Conservation (phyloP, 2,797 vertebrate genomes). For the Pseudochirops cupreus region DNA sequence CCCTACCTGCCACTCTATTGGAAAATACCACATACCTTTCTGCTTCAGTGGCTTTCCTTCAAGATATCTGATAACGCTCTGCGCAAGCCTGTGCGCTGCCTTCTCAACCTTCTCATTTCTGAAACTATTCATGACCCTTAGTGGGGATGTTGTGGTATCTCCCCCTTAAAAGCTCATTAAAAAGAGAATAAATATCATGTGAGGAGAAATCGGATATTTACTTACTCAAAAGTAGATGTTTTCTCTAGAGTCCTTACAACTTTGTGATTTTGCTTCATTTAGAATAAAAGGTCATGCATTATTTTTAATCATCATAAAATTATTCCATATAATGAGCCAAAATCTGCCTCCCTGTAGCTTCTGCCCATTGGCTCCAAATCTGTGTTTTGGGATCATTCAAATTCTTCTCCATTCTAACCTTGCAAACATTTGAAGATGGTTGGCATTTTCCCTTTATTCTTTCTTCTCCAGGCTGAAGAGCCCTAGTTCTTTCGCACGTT, state of each 20-base stretch:
- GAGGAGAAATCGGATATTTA: slow-evolving; percentile 11
- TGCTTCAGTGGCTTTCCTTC: not conserved
- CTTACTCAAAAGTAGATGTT: slow-evolving; percentile 42
- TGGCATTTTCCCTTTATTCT: no score
- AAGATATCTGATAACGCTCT: not conserved
- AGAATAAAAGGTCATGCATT: not conserved
- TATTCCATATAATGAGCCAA: not conserved
- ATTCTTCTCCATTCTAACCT: no score
- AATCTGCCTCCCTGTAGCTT: not conserved
- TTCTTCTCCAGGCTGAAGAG: no score
- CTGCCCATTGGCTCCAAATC: not conserved
- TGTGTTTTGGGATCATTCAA: not conserved
- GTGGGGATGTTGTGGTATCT: not conserved
- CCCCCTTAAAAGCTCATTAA: slow-evolving; percentile 11
- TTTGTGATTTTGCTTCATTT: not conserved
- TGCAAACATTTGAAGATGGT: no score
- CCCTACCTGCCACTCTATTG: no score
- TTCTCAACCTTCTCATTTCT: slow-evolving; percentile 7
- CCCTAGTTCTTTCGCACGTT: no score
- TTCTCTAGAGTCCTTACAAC: not conserved
- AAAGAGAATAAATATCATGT: not conserved
- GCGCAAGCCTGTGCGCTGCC: not conserved
- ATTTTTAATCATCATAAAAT: not conserved
- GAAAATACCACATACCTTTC: no score
- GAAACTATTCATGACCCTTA: slow-evolving; percentile 4